Base-by-base conservation (phyloP, 1,140 invertebrate genomes). In the Aradophagus sp. region DNA sequence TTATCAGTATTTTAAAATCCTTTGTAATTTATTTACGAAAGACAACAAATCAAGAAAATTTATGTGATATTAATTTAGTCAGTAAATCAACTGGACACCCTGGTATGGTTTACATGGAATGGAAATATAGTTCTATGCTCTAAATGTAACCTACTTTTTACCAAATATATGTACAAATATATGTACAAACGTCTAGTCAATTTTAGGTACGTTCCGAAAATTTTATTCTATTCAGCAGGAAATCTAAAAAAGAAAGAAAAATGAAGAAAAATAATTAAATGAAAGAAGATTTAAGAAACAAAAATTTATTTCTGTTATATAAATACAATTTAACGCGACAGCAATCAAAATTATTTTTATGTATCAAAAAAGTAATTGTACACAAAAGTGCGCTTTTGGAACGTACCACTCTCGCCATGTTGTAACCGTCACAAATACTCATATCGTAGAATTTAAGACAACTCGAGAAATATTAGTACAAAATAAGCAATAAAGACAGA, bases 391-490 rank as follows among this genome's bases (percentile, higher is more conserved):
- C 8, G 8, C 8, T 61, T 66, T 66, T 66, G 62, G 62, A 58
- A 31, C 62, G 52, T 66, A 66, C 52, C 16, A 14, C 0, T 1
- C 11, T 15, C 17, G 23, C 10, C 5, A 12, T 35, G 2, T 68
- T 45, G 23, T 32, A 53, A 32, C n/a, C 19, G 36, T 56, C 27
- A 53, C n/a, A 42, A 42, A 27, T 58, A 63, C n/a, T 27, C 41
- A 61, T 55, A 58, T 65, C 59, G 19, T 71, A 63, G 52, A 19
- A 13, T 2, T 53, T 63, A 63, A 71, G 52, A 4, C 12, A 38
- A 68, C 36, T 67, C 53, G 44, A 55, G 53, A 0, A 55, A 50
- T 69, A 62, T 63, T 63, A 71, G 67, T 71, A 71, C 67, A 71
- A 71, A 71, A 31, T 7, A 65, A 61, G 61, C 52, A 67, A 73